Percentiles rank a stretch among this genome's conserved stretches.
Evolutionary conservation across 1,140 invertebrate genomes (phyloP).

Genomic region (Caenorhabditis latens): DNA sequence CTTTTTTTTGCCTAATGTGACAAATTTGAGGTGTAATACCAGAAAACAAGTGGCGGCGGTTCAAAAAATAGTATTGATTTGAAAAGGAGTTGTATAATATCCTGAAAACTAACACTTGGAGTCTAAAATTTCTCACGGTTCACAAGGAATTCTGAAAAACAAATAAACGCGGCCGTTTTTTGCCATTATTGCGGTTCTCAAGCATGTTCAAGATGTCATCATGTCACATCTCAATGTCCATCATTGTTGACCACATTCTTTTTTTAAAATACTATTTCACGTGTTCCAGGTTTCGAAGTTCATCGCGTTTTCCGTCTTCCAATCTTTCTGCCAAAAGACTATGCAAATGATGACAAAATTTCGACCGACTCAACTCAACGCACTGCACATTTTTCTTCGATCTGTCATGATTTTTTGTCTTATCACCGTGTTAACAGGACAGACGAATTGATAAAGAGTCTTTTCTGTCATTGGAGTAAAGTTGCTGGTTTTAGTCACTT

Average conservation of each 20-base stretch:
- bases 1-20: too few species aligned
- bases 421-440: slow-evolving; percentile 7
- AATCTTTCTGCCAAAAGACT: slow-evolving; percentile 10
- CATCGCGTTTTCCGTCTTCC: background rate
- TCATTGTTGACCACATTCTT: background rate
- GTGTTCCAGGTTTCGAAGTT: background rate
- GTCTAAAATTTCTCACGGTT: too few species aligned
- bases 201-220: slow-evolving; percentile 42
- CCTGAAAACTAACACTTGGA: too few species aligned
- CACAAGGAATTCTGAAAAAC: too few species aligned
- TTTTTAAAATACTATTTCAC: background rate
- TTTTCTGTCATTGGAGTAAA: slow-evolving; percentile 10
- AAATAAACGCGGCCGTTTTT: background rate
- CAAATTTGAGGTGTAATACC: too few species aligned
- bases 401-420: slow-evolving; percentile 43
- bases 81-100: too few species aligned
- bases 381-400: slow-evolving; percentile 26
- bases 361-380: background rate
- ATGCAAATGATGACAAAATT: slow-evolving; percentile 31
- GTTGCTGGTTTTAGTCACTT: slow-evolving; percentile 20
- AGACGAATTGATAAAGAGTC: slow-evolving; percentile 23
- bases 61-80: too few species aligned
- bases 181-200: slow-evolving; percentile 28
- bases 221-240: slow-evolving; percentile 2
- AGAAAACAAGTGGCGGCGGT: too few species aligned